Percentiles rank a stretch among this genome's conserved stretches.
Conservation (phyloP, 2,888 invertebrate genomes). For the Zaprionus obscuricornis region DNA sequence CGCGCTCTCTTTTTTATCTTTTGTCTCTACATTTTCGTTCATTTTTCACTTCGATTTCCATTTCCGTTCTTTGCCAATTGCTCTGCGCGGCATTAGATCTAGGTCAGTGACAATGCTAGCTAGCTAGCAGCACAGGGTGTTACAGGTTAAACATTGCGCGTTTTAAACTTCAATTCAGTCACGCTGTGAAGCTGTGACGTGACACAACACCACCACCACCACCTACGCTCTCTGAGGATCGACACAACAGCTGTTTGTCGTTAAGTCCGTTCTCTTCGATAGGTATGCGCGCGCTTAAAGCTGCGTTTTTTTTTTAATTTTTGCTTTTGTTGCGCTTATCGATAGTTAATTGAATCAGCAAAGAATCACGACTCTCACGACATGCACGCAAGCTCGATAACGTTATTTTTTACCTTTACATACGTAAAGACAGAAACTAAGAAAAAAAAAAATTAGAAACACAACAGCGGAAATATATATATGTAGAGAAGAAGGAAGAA, state of each 20-base stretch:
- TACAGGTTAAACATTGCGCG: background rate
- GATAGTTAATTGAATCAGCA: constrained; percentile 5
- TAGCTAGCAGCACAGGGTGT: constrained; percentile 47
- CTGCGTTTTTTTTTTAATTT: too few species aligned
- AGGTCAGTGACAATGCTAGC: constrained; percentile 69
- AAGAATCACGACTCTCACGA: too few species aligned
- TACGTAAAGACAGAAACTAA: constrained; percentile 29
- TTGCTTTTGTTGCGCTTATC: too few species aligned
- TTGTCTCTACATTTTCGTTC: background rate
- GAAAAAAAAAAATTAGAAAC: constrained; percentile 33
- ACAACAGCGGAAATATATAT: constrained; percentile 54
- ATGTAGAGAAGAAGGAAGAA: constrained; percentile 30
- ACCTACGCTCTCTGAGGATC: constrained; percentile 46
- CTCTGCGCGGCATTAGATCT: constrained; percentile 55
- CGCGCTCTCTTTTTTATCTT: background rate
- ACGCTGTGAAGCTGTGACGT: too few species aligned
- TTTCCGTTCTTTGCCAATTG: constrained; percentile 44
- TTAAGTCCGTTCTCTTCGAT: too few species aligned
- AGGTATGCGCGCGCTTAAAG: constrained; percentile 6
- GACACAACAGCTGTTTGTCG: constrained; percentile 38
- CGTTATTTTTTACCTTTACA: constrained; percentile 46
- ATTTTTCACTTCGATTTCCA: constrained; percentile 19
- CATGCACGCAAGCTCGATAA: constrained; percentile 12
- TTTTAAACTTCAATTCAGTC: too few species aligned
- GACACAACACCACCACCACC: too few species aligned